Percentiles rank a stretch among this genome's conserved stretches.
Conservation (phyloP, 2,888 invertebrate species). For the Latrodectus hesperus region DNA sequence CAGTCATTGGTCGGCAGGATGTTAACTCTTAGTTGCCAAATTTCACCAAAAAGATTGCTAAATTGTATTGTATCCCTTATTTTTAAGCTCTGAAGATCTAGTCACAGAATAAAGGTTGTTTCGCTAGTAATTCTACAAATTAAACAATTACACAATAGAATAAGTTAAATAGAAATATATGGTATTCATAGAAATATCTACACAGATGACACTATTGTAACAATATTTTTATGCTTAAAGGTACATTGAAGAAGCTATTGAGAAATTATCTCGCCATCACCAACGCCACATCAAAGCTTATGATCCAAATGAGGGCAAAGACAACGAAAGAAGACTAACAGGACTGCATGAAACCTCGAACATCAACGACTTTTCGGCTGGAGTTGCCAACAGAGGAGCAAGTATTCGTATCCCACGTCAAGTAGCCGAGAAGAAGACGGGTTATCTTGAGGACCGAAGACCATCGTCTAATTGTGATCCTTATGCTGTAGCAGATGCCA, state of each 20-base stretch:
- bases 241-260: slow-evolving; percentile 95
- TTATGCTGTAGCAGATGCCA: slow-evolving; percentile 87
- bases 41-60: too few relatives aligned
- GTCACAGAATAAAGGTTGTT: too few relatives aligned
- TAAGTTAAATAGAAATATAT: too few relatives aligned
- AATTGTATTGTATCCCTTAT: too few relatives aligned
- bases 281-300: slow-evolving; percentile 95
- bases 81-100: too few relatives aligned
- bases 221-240: slow-evolving; percentile 75
- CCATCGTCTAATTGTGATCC: slow-evolving; percentile 96
- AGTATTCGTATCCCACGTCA: slow-evolving; percentile 93
- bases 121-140: too few relatives aligned
- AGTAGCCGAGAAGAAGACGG: slow-evolving; percentile 91
- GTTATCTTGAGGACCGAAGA: slow-evolving; percentile 96
- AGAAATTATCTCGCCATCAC: slow-evolving; percentile 92
- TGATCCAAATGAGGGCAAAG: slow-evolving; percentile 95
- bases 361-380: slow-evolving; percentile 96
- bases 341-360: slow-evolving; percentile 97
- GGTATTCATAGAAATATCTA: too few relatives aligned
- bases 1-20: too few relatives aligned
- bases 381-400: slow-evolving; percentile 93
- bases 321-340: slow-evolving; percentile 95
- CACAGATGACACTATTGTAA: too few relatives aligned
- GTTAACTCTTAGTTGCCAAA: too few relatives aligned
- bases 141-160: too few relatives aligned